These are phyloP conservation scores for Coregonus clupeaformis DNA, from an alignment of 2,113 vertebrate genomes.

Conservation along the genomic window DNA sequence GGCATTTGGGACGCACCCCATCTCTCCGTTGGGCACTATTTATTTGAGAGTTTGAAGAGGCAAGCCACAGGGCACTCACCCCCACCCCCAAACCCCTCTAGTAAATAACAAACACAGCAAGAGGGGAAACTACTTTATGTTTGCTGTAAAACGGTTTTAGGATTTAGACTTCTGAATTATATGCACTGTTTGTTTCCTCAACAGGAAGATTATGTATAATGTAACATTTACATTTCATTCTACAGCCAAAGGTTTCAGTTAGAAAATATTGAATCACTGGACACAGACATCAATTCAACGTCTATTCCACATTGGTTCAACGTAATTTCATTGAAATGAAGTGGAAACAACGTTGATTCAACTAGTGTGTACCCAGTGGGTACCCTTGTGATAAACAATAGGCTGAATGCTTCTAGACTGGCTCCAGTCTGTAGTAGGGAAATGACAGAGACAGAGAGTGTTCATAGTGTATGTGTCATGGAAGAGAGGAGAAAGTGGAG, in stretches of 20 bases:
- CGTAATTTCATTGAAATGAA: too few relatives aligned
- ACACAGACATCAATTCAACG: too few relatives aligned
- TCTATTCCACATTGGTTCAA: too few relatives aligned
- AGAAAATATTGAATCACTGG: constrained; percentile 10
- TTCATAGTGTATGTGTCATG: neutral
- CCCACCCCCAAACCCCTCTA: too few relatives aligned
- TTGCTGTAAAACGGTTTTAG: neutral
- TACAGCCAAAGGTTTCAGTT: neutral
- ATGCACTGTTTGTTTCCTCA: neutral
- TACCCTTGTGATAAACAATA: neutral
- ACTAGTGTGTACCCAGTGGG: too few relatives aligned
- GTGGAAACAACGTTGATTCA: too few relatives aligned
- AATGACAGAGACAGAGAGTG: constrained; percentile 45
- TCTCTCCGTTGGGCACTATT: too few relatives aligned
- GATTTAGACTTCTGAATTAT: neutral
- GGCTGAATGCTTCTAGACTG: constrained; percentile 7
- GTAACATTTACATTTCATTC: constrained; percentile 20
- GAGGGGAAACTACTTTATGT: neutral
- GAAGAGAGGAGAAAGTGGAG: neutral
- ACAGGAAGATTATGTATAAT: constrained; percentile 5
- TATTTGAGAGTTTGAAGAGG: too few relatives aligned
- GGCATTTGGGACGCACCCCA: too few relatives aligned
- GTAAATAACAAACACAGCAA: too few relatives aligned
- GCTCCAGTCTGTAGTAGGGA: too few relatives aligned
- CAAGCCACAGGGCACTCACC: neutral